phyloP scores from a whole-genome alignment of 2,797 vertebrate species.

The Amblyraja radiata region DNA sequence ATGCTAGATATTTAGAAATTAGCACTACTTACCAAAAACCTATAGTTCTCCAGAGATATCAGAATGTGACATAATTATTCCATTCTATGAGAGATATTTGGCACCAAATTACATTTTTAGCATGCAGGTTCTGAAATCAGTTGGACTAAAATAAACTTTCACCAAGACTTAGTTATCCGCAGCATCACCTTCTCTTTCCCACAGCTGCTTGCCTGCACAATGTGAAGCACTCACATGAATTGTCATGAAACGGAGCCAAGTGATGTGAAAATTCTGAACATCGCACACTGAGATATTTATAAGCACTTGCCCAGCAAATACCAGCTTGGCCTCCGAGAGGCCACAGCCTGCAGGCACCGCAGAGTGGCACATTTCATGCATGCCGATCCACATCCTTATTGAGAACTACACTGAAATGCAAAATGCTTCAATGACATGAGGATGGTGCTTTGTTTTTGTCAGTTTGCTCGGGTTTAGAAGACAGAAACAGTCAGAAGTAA shows the following conservation, averaged over 20 bases:
- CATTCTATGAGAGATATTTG: neutral
- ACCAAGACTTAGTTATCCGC: neutral
- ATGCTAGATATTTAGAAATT: too few relatives aligned
- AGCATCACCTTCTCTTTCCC: neutral
- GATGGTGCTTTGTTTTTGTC: neutral
- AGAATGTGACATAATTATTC: neutral
- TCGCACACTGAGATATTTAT: conserved; percentile 27
- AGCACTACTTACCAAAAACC: too few relatives aligned
- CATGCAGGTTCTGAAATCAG: neutral
- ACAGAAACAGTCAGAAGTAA: neutral
- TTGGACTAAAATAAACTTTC: neutral
- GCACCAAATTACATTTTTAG: neutral
- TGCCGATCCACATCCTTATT: neutral
- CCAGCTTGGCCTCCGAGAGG: neutral
- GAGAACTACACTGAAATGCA: neutral
- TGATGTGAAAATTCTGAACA: neutral
- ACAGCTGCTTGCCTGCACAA: neutral
- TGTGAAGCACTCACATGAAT: neutral
- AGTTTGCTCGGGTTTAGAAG: neutral
- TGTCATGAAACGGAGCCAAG: neutral
- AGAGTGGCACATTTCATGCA: neutral
- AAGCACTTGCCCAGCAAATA: neutral
- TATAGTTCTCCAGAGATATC: neutral
- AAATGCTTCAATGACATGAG: neutral
- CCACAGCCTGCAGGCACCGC: neutral